These are phyloP conservation scores for Holocentrus rufus DNA, from an alignment of 2,797 vertebrate species.

Conservation along the genomic window DNA sequence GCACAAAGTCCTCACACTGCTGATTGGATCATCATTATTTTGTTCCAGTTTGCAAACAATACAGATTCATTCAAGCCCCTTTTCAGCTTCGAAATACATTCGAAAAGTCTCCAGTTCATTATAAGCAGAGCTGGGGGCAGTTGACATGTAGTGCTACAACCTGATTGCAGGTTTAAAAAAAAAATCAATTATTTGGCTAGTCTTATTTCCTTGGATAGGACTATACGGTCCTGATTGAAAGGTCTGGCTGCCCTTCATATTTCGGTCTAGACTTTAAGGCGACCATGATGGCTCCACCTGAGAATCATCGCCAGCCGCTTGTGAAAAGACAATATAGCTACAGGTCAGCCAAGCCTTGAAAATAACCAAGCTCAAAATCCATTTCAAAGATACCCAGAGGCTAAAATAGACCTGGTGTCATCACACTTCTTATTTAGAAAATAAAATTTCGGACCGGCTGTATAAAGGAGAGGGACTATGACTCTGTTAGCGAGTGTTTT, in stretches of 20 bases:
- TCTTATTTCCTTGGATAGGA: no score
- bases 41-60: not conserved
- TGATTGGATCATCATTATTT: slow-evolving; percentile 23
- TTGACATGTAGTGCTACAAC: no score
- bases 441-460: not conserved
- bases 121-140: not conserved
- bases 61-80: slow-evolving; percentile 1
- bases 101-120: not conserved
- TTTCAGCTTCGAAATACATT: slow-evolving; percentile 1
- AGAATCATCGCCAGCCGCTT: slow-evolving; percentile 5
- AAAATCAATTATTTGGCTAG: no score
- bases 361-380: not conserved
- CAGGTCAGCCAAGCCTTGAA: not conserved
- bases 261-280: not conserved
- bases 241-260: not conserved
- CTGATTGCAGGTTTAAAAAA: no score
- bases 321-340: not conserved
- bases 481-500: slow-evolving; percentile 12
- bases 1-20: slow-evolving; percentile 23
- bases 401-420: not conserved
- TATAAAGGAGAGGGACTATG: slow-evolving; percentile 1
- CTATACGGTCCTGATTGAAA: not conserved
- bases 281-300: not conserved
- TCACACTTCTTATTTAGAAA: not conserved
- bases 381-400: not conserved